Conservation (phyloP, 2,113 vertebrate genomes). For the Felis chaus region DNA sequence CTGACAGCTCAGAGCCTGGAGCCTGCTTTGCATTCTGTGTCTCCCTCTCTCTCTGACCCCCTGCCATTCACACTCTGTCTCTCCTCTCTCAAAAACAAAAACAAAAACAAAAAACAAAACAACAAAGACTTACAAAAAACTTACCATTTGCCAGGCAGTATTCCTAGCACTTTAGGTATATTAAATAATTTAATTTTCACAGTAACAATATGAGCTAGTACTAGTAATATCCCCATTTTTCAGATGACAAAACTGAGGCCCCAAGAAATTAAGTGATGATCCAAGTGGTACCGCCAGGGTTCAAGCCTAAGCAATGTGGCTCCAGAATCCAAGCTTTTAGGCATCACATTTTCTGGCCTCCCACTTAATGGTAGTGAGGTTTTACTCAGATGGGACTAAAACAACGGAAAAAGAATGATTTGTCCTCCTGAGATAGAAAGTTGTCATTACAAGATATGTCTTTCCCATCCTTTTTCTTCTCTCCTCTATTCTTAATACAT, state of each 20-base stretch:
- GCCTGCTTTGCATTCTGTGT: too few species aligned
- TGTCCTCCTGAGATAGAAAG: not conserved
- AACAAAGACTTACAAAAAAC: not conserved
- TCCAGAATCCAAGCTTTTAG: not conserved
- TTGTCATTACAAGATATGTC: not conserved
- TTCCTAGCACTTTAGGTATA: not conserved
- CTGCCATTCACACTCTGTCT: too few species aligned
- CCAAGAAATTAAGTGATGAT: not conserved
- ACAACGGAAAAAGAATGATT: not conserved
- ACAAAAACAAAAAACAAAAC: not conserved
- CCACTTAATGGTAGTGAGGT: not conserved
- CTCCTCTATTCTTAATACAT: not conserved
- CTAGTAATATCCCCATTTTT: not conserved
- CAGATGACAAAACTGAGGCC: not conserved
- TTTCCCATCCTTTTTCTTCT: not conserved
- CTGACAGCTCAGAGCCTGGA: too few species aligned
- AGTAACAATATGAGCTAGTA: not conserved
- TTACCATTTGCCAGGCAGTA: not conserved
- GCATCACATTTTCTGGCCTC: not conserved
- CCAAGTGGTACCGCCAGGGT: not conserved
- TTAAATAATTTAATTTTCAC: conserved; percentile 36
- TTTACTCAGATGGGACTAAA: not conserved
- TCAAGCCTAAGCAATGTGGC: not conserved
- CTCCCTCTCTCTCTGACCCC: too few species aligned
- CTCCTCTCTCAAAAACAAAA: too few species aligned